phyloP scores from a whole-genome alignment of 2,888 invertebrate genomes.

The Sussaba pulchella region DNA sequence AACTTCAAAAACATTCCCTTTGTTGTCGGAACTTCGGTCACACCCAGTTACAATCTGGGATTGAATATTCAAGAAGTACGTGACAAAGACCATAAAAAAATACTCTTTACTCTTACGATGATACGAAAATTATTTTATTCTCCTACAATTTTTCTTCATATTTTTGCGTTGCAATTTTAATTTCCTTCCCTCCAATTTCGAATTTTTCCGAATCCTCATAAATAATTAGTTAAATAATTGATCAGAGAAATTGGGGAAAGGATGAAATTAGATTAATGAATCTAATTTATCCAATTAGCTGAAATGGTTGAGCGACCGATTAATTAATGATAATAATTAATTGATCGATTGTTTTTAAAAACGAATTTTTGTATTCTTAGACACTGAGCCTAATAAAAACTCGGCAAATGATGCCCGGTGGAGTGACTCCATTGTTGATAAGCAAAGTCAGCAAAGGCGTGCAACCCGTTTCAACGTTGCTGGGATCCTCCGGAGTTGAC shows the following conservation, averaged over 20 bases:
- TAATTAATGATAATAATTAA: too few species aligned
- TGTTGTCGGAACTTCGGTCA: slow-evolving; percentile 87
- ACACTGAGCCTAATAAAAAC: slow-evolving; percentile 80
- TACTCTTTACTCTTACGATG: slow-evolving; percentile 9
- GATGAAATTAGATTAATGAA: background rate
- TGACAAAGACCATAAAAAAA: slow-evolving; percentile 11
- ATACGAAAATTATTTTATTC: background rate
- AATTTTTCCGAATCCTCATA: too few species aligned
- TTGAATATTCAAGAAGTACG: slow-evolving; percentile 88
- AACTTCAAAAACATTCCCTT: slow-evolving; percentile 87
- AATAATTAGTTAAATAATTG: too few species aligned
- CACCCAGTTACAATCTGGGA: slow-evolving; percentile 88
- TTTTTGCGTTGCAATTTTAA: too few species aligned
- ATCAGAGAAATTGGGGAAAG: too few species aligned
- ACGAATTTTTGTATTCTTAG: slow-evolving; percentile 65
- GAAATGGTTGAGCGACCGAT: too few species aligned
- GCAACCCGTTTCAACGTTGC: slow-evolving; percentile 74
- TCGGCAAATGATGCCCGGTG: slow-evolving; percentile 72
- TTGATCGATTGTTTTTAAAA: too few species aligned
- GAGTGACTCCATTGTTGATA: slow-evolving; percentile 76
- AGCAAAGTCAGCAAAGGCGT: slow-evolving; percentile 78
- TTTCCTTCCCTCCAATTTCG: too few species aligned
- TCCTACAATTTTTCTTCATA: background rate
- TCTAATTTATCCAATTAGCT: too few species aligned
- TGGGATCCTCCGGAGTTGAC: slow-evolving; percentile 67